A percentile compares a stretch with the other conserved stretches of the same genome.
These are phyloP conservation scores for Ichneumoninae sp. DNA, from an alignment of 2,888 invertebrate genomes.

Conservation along the genomic window DNA sequence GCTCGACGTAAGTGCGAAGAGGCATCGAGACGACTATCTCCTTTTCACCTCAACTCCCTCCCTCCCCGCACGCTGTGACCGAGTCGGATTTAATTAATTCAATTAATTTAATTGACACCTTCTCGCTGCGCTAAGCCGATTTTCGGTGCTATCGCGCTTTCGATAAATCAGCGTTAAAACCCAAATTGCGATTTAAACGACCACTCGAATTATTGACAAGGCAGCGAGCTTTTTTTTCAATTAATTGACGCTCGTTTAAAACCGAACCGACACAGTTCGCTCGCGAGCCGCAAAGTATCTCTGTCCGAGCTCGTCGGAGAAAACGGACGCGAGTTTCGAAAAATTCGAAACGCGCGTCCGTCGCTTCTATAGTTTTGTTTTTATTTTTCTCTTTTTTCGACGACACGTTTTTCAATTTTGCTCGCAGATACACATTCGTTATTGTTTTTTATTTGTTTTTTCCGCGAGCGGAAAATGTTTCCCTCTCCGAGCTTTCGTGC, in stretches of 20 bases:
- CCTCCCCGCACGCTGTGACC: background rate
- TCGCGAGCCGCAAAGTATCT: background rate
- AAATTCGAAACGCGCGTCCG: background rate
- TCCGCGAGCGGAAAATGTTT: no score
- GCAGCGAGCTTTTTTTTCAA: constrained; percentile 25
- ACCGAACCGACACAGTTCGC: background rate
- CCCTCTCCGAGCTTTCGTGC: no score
- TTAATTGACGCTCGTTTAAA: background rate
- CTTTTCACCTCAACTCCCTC: background rate
- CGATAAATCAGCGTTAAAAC: background rate
- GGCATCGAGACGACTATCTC: constrained; percentile 22
- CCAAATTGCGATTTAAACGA: constrained; percentile 2
- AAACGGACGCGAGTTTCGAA: no score
- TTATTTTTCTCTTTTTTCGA: constrained; percentile 25
- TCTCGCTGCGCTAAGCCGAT: constrained; percentile 4
- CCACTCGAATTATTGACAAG: constrained; percentile 3
- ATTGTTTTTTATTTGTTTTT: no score
- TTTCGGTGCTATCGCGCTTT: constrained; percentile 4
- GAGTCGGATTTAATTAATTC: constrained; percentile 43
- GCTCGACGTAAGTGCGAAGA: constrained; percentile 48
- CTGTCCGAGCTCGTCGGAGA: no score
- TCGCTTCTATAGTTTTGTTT: constrained; percentile 11
- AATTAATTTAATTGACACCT: constrained; percentile 56
- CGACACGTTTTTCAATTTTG: constrained; percentile 19
- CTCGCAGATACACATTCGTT: constrained; percentile 16